A percentile compares a stretch with the other conserved stretches of the same genome.
Evolutionary conservation across 2,113 vertebrate species (phyloP).

Genomic region (Caranx ignobilis): DNA sequence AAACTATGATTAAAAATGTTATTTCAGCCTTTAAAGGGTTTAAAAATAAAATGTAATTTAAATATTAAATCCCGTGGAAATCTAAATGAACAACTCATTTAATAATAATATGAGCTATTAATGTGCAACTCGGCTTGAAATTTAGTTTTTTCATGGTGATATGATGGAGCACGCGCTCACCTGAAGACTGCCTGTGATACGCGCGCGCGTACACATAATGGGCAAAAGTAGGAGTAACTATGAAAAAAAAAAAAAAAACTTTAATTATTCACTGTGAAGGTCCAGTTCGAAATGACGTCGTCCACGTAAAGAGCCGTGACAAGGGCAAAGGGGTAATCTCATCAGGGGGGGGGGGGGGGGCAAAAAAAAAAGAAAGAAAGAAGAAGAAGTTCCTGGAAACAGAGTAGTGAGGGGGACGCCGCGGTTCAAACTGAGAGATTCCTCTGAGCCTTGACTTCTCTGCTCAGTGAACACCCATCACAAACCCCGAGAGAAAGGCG

Average conservation of each 20-base stretch:
- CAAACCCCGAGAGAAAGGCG: constrained; percentile 9
- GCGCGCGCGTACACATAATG: neutral
- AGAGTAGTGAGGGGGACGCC: constrained; percentile 41
- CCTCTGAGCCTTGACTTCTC: constrained; percentile 29
- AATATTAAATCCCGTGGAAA: neutral
- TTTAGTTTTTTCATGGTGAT: neutral
- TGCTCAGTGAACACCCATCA: constrained; percentile 5
- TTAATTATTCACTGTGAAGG: constrained; percentile 39
- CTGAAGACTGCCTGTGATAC: neutral
- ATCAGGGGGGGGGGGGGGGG: neutral
- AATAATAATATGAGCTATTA: neutral
- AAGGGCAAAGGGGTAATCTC: constrained; percentile 61
- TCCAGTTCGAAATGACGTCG: constrained; percentile 46
- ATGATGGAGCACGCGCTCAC: neutral
- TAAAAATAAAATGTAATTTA: neutral
- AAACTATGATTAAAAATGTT: neutral
- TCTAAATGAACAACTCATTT: neutral
- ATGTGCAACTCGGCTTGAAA: neutral
- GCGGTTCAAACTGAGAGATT: constrained; percentile 33
- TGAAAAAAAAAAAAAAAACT: neutral
- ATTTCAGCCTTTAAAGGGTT: too few species aligned
- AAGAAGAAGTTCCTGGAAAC: constrained; percentile 63
- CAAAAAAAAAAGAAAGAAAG: too few species aligned
- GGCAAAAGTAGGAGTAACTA: neutral
- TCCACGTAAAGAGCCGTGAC: constrained; percentile 9